These are phyloP conservation scores for Connochaetes taurinus DNA, from an alignment of 2,113 vertebrate species.

Conservation along the genomic window DNA sequence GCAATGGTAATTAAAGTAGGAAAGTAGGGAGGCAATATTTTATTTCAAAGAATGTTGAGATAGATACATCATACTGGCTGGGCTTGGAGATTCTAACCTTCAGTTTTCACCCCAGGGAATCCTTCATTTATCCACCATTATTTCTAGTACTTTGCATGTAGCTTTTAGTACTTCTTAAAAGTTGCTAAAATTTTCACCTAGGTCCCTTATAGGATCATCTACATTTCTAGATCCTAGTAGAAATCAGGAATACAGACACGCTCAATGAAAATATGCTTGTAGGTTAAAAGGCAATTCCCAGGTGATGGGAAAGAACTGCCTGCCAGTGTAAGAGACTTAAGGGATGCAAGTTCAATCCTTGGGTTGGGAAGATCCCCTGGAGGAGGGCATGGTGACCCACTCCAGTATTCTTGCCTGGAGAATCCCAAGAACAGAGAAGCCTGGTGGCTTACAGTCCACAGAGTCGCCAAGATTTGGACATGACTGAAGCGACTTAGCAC, in stretches of 20 bases:
- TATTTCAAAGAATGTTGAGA: neutral
- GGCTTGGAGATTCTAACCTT: neutral
- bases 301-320: neutral
- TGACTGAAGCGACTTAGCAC: accelerated
- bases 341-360: neutral
- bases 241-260: neutral
- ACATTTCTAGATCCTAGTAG: neutral
- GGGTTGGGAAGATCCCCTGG: neutral
- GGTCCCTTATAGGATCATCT: neutral
- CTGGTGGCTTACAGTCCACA: neutral
- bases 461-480: neutral
- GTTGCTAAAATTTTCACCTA: neutral
- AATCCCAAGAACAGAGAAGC: neutral
- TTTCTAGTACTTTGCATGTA: neutral
- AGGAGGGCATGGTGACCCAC: neutral
- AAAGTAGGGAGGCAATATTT: neutral
- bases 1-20: neutral
- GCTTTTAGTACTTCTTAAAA: neutral
- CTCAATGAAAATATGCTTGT: neutral
- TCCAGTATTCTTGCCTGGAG: neutral
- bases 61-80: neutral
- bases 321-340: neutral
- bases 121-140: neutral
- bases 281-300: neutral
- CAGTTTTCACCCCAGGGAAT: neutral